Base-by-base conservation (phyloP, 2,797 vertebrate species). In the Galagoides demidoff region DNA sequence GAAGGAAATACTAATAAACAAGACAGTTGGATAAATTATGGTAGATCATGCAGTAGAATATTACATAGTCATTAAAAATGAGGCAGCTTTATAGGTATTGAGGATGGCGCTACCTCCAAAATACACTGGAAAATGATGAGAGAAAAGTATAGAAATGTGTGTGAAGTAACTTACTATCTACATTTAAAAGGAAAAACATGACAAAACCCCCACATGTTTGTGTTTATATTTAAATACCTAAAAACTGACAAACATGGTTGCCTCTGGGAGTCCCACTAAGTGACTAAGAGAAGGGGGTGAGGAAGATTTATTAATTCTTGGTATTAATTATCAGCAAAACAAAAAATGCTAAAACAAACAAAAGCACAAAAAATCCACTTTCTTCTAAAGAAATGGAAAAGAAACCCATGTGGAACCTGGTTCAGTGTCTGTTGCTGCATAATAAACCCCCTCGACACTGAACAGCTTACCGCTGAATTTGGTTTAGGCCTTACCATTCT, bases 301-400 rank as follows among this genome's bases (percentile, higher is more conserved):
- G 74, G 68, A 85, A 86, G 22, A 34, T 45, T 77, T 45, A 19
- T 29, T 31, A 34, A 37, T 27, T 64, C 87, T 93, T 83, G 27
- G 49, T 37, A 81, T 59, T 77, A 59, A 92, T 61, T 55, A 34
- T 55, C 39, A 61, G 29, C n/a, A 83, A 92, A 86, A 61, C 29
- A 66, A 59, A 70, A 73, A 64, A 79, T 61, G 52, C 49, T 59
- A 20, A 59, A 49, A 79, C 31, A n/a, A 73, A 66, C 31, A 52
- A 37, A 61, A 63, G 25, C 4, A 49, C 7, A 83, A 37, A 61
- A 92, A 96, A 70, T 64, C 3, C 14, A 85, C n/a, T 63, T 87
- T 34, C 64, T 90, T 22, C 64, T 88, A 43, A 92, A 94, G 61
- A 92, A 64, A 74, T 66, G 45, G 9, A 87, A 77, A 92, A 85